phyloP scores from a whole-genome alignment of 2,888 invertebrate genomes.

The Ormyrus labotus region DNA sequence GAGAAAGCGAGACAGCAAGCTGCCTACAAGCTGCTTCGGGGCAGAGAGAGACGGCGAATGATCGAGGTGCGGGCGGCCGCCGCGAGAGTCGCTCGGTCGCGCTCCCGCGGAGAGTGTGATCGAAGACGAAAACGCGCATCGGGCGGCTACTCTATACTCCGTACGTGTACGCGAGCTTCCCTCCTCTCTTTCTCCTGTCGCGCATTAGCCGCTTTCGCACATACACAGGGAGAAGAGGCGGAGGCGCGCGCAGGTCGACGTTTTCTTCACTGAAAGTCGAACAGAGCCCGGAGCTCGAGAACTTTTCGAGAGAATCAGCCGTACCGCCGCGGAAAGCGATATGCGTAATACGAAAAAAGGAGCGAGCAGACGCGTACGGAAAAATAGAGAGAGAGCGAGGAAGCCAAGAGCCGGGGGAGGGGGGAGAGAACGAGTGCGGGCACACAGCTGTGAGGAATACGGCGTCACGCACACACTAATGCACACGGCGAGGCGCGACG shows the following conservation, averaged over 20 bases:
- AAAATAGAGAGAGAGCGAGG: constrained; percentile 4
- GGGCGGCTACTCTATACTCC: constrained; percentile 19
- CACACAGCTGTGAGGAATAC: constrained; percentile 40
- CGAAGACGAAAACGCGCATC: constrained; percentile 39
- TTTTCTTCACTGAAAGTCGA: constrained; percentile 19
- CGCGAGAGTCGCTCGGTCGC: background rate
- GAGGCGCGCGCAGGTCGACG: too few species aligned
- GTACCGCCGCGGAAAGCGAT: background rate
- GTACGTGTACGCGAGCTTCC: background rate
- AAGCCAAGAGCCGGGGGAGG: background rate
- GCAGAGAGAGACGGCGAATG: background rate
- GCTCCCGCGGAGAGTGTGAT: constrained; percentile 15
- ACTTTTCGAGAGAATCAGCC: too few species aligned
- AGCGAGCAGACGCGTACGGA: constrained; percentile 8
- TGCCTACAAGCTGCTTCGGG: background rate
- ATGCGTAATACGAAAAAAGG: background rate
- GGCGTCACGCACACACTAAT: background rate
- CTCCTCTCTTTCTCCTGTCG: background rate
- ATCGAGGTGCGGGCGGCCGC: constrained; percentile 28
- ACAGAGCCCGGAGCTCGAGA: background rate
- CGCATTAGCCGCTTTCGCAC: background rate
- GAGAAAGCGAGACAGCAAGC: constrained; percentile 25
- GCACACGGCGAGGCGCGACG: background rate
- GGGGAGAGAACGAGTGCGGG: background rate
- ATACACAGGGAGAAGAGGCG: too few species aligned